Conservation (phyloP, 37 sponge, comb jelly and placozoan species). For the Beroe ovata region DNA sequence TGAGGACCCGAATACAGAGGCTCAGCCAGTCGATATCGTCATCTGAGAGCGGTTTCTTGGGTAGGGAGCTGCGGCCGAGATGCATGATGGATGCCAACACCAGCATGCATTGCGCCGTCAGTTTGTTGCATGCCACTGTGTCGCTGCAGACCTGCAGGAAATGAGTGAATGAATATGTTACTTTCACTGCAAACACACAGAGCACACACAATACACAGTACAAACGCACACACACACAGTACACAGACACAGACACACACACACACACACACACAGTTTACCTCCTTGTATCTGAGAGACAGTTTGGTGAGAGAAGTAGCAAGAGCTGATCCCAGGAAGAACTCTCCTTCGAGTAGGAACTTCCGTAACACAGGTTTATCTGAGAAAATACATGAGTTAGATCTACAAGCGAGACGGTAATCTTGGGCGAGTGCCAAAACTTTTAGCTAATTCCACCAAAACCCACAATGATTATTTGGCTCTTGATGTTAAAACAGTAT, state of each 20-base stretch:
- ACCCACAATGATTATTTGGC: no score
- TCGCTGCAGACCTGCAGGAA: slow-evolving; percentile 28
- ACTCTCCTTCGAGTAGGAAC: slow-evolving; percentile 91
- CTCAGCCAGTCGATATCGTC: slow-evolving; percentile 88
- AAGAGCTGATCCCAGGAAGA: slow-evolving; percentile 89
- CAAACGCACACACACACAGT: no score
- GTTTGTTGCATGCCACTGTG: slow-evolving; percentile 34
- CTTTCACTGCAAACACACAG: no score
- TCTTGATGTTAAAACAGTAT: no score
- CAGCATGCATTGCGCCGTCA: slow-evolving; percentile 91
- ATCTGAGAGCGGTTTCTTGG: slow-evolving; percentile 90
- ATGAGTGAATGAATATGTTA: no score
- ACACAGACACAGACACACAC: no score
- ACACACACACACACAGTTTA: no score
- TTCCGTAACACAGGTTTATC: slow-evolving; percentile 84
- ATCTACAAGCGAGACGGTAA: no score
- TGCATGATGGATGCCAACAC: slow-evolving; percentile 91
- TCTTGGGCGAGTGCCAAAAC: no score
- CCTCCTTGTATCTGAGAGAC: slow-evolving; percentile 73
- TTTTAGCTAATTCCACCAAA: no score
- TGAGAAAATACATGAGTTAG: no score
- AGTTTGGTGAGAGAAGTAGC: slow-evolving; percentile 93
- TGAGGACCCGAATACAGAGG: slow-evolving; percentile 83
- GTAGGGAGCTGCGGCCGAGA: slow-evolving; percentile 85
- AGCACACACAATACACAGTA: no score